A percentile compares a stretch with the other conserved stretches of the same genome.
Conservation (phyloP, 2,797 vertebrate genomes). For the Enteromius mattozi region DNA sequence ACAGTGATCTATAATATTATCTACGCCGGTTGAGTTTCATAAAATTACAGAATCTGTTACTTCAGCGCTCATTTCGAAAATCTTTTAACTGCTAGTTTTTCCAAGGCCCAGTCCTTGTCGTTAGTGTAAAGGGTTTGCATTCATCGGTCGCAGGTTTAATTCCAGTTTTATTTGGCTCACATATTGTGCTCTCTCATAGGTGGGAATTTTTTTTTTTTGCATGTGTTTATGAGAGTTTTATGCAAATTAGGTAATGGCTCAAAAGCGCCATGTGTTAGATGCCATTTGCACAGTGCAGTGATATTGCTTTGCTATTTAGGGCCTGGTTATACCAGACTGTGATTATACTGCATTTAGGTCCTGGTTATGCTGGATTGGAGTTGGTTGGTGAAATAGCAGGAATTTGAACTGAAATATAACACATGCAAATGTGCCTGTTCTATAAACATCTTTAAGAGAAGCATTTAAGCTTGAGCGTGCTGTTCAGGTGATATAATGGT, state of each 20-base stretch:
- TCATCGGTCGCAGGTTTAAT: background rate
- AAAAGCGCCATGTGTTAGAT: background rate
- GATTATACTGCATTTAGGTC: background rate
- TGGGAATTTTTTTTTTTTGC: background rate
- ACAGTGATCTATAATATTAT: slow-evolving; percentile 26
- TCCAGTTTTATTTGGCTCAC: background rate
- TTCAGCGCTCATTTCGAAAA: background rate
- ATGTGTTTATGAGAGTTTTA: background rate
- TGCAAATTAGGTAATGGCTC: background rate
- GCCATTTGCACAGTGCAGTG: background rate
- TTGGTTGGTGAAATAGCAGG: background rate
- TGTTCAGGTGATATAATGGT: background rate
- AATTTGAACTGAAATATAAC: background rate
- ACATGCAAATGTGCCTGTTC: background rate
- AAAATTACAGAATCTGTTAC: slow-evolving; percentile 38
- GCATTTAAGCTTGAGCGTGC: background rate
- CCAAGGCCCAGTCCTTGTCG: background rate
- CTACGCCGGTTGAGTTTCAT: background rate
- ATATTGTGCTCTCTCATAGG: background rate
- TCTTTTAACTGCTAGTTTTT: background rate
- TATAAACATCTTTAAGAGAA: background rate
- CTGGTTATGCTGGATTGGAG: background rate
- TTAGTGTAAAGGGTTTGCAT: background rate
- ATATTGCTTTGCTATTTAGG: background rate
- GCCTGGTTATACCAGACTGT: background rate